phyloP scores from a whole-genome alignment of 2,797 vertebrate genomes.

The Acipenser transmontanus region DNA sequence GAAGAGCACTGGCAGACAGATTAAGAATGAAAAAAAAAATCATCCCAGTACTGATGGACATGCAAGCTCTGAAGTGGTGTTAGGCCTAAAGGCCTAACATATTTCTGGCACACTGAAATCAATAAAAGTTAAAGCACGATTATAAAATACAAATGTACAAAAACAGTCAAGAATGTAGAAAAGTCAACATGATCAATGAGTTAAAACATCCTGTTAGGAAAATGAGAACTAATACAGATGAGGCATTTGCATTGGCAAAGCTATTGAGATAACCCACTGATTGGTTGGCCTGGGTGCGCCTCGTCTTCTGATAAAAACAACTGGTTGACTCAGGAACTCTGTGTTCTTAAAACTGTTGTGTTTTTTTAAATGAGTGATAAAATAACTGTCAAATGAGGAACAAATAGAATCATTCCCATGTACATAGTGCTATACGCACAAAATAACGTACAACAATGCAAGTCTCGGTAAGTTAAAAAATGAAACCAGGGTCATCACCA shows the following conservation, averaged over 20 bases:
- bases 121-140: not conserved
- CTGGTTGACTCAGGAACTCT: not conserved
- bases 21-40: constrained; percentile 49
- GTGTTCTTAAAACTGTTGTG: too few species aligned
- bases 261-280: constrained; percentile 2
- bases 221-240: not conserved
- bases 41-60: constrained; percentile 47
- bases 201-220: constrained; percentile 1
- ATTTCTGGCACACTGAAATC: not conserved
- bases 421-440: too few species aligned
- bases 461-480: constrained; percentile 40
- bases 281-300: not conserved
- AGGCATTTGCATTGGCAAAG: not conserved
- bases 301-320: not conserved
- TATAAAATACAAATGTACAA: not conserved
- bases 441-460: too few species aligned
- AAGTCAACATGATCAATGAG: constrained; percentile 5
- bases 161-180: constrained; percentile 8
- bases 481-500: constrained; percentile 43
- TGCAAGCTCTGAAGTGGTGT: constrained; percentile 46
- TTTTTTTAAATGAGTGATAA: too few species aligned
- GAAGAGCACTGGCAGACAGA: constrained; percentile 35
- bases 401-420: too few species aligned
- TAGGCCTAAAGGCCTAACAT: constrained; percentile 39
- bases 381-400: too few species aligned